These are phyloP conservation scores for Callinectes sapidus DNA, from an alignment of 2,888 invertebrate species.

Conservation along the genomic window DNA sequence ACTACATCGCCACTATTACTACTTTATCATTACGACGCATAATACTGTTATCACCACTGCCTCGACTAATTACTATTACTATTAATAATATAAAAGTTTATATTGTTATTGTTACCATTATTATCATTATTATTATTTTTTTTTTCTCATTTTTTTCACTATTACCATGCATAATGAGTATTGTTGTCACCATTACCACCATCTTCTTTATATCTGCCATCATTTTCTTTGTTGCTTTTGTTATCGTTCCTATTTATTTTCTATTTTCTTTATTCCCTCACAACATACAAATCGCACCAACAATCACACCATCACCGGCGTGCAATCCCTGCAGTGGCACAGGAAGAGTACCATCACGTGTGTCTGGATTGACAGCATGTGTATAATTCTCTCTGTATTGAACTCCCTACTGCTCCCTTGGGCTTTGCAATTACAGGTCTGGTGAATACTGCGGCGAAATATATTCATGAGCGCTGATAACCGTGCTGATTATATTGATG, in stretches of 20 bases:
- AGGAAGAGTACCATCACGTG: background rate
- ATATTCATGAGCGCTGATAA: conserved; percentile 16
- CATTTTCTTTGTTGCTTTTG: too few relatives aligned
- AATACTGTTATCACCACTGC: too few relatives aligned
- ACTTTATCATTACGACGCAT: too few relatives aligned
- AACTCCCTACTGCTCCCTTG: background rate
- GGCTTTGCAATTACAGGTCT: background rate
- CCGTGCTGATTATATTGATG: conserved; percentile 14
- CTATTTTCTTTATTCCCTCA: background rate
- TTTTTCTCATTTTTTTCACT: background rate
- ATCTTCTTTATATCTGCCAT: background rate
- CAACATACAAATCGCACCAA: background rate
- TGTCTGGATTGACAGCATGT: background rate
- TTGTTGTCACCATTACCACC: background rate
- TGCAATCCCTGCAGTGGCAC: background rate
- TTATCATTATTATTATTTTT: background rate
- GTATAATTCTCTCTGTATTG: background rate
- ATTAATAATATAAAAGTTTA: background rate
- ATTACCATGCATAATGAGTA: background rate
- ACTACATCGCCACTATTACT: too few relatives aligned
- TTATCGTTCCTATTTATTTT: too few relatives aligned
- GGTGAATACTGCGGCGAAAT: background rate
- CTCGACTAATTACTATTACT: too few relatives aligned
- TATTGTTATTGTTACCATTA: background rate
- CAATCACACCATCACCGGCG: background rate